Conservation (phyloP, 2,113 vertebrate genomes). For the Gambusia affinis region DNA sequence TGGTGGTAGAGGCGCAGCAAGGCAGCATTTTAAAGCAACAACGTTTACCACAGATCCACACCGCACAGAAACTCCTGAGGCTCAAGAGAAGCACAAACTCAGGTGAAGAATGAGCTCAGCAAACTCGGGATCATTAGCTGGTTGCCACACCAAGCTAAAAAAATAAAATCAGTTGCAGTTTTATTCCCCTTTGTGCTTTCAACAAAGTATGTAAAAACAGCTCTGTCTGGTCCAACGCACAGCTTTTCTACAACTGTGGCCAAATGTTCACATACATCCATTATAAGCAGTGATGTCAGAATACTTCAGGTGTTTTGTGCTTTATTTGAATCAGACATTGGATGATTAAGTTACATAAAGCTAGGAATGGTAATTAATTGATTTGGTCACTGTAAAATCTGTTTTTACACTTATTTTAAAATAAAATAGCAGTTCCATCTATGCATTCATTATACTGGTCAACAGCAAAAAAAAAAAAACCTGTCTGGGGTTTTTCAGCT, state of each 20-base stretch:
- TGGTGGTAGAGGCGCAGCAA: constrained; percentile 10
- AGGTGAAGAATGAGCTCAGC: constrained; percentile 10
- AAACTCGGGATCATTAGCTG: constrained; percentile 31
- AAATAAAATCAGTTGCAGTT: constrained; percentile 37
- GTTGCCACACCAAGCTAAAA: constrained; percentile 15
- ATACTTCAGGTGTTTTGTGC: no score
- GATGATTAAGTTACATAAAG: no score
- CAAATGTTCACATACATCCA: constrained; percentile 56
- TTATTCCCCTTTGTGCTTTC: constrained; percentile 1
- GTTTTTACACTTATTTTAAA: no score
- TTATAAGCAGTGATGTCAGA: constrained; percentile 37
- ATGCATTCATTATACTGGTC: no score
- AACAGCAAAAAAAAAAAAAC: no score
- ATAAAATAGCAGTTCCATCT: no score
- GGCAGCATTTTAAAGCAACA: constrained; percentile 7
- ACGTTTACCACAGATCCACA: constrained; percentile 3
- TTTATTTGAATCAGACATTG: no score
- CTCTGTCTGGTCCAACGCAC: constrained; percentile 16
- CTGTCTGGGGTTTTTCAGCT: no score
- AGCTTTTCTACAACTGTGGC: constrained; percentile 29
- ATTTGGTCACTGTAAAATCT: no score
- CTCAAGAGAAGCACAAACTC: background rate
- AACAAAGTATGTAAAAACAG: constrained; percentile 1
- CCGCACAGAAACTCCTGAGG: background rate
- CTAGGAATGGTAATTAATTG: no score